These are phyloP conservation scores for Ericerus pela DNA, from an alignment of 1,140 invertebrate genomes.

Conservation along the genomic window DNA sequence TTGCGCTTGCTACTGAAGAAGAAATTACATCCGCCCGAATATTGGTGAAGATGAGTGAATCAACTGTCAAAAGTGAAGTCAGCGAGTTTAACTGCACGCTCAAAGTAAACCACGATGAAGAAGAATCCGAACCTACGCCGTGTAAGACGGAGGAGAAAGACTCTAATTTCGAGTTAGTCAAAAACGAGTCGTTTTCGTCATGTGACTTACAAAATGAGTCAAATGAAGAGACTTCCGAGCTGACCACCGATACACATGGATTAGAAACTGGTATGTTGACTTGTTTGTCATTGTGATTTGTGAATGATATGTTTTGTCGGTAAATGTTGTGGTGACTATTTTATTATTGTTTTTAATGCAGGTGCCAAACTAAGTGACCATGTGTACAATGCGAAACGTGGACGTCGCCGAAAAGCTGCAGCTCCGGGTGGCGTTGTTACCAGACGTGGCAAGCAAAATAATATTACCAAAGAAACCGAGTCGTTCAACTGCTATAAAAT, in stretches of 20 bases:
- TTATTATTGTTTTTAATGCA: background rate
- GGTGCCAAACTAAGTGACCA: background rate
- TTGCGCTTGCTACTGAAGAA: background rate
- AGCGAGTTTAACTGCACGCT: background rate
- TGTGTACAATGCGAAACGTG: conserved; percentile 19
- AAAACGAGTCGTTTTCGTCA: background rate
- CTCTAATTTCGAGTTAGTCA: background rate
- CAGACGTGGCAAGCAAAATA: conserved; percentile 30
- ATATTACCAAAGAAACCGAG: conserved; percentile 16
- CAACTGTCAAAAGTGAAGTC: background rate
- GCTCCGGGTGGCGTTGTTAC: conserved; percentile 32
- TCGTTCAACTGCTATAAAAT: conserved; percentile 26
- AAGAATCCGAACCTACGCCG: background rate
- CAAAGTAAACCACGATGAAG: background rate
- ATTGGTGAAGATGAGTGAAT: background rate
- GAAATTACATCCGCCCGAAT: background rate
- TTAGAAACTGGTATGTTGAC: background rate
- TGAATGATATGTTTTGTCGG: too few relatives aligned
- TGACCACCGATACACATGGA: background rate
- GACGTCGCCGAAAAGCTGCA: conserved; percentile 26
- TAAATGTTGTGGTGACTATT: too few relatives aligned
- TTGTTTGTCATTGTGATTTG: background rate
- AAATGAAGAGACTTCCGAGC: background rate
- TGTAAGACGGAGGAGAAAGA: background rate
- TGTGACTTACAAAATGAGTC: background rate